phyloP scores from a whole-genome alignment of 1,140 invertebrate species.

The Anastrepha obliqua region DNA sequence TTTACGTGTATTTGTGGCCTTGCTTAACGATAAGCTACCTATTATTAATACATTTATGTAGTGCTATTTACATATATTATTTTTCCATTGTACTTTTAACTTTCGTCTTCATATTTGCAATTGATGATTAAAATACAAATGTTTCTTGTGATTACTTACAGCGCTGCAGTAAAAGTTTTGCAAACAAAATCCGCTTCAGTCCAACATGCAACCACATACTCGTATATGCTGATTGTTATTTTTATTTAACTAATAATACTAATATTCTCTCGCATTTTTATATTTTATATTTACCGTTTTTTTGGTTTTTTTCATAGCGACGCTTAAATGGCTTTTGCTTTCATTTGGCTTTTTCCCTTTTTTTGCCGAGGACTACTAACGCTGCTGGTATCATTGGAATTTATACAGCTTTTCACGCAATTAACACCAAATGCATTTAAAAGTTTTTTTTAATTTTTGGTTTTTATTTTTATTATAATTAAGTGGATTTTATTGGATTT shows the following conservation, averaged over 20 bases:
- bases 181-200: slow-evolving; percentile 47
- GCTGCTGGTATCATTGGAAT: background rate
- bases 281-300: background rate
- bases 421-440: background rate
- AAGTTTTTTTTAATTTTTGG: background rate
- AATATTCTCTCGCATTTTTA: background rate
- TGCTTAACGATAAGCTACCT: background rate
- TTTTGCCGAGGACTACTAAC: slow-evolving; percentile 12
- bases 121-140: slow-evolving; percentile 42
- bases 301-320: slow-evolving; percentile 11
- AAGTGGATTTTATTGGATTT: background rate
- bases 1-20: background rate
- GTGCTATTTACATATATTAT: background rate
- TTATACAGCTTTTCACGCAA: background rate
- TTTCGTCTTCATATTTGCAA: slow-evolving; percentile 16
- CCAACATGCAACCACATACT: slow-evolving; percentile 41
- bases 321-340: slow-evolving; percentile 18
- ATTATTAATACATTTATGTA: background rate
- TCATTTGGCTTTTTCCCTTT: background rate
- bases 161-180: slow-evolving; percentile 51
- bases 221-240: slow-evolving; percentile 24
- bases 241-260: slow-evolving; percentile 19
- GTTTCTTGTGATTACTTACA: slow-evolving; percentile 51
- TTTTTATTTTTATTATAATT: background rate
- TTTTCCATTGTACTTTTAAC: background rate